Evolutionary conservation across 2,113 vertebrate genomes (phyloP).

Genomic region (Tringa solitaria): DNA sequence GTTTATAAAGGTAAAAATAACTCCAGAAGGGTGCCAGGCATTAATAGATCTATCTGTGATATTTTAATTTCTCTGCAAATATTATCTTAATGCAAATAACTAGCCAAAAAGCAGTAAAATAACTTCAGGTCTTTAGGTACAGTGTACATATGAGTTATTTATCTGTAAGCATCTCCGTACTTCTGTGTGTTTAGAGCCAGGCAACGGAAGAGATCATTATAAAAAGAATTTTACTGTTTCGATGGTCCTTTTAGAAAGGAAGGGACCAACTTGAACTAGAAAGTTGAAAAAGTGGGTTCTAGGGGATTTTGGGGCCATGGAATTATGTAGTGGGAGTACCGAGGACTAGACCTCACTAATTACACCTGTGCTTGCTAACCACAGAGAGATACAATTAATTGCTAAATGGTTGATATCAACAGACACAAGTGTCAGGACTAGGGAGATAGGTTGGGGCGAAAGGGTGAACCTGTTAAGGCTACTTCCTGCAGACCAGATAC

Average conservation of each 20-base stretch:
- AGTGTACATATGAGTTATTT: background rate
- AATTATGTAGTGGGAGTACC: background rate
- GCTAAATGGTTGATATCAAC: background rate
- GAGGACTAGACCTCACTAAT: background rate
- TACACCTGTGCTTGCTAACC: background rate
- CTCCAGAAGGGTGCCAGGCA: background rate
- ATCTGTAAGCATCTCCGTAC: background rate
- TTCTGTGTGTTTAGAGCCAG: background rate
- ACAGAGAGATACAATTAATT: background rate
- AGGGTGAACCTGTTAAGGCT: background rate
- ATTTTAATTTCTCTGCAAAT: background rate
- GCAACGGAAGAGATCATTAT: background rate
- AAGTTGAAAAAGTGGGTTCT: background rate
- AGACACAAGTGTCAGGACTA: background rate
- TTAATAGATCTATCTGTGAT: background rate
- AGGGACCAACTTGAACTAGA: background rate
- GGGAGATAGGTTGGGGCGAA: background rate
- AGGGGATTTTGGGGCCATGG: background rate
- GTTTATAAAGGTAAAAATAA: background rate
- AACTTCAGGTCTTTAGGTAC: background rate
- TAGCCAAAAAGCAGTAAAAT: background rate
- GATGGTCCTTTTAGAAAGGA: background rate
- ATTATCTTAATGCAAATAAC: background rate
- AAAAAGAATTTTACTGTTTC: background rate
- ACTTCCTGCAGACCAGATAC: background rate